phyloP scores from a whole-genome alignment of 2,888 invertebrate species.

The Tetramorium bicarinatum region DNA sequence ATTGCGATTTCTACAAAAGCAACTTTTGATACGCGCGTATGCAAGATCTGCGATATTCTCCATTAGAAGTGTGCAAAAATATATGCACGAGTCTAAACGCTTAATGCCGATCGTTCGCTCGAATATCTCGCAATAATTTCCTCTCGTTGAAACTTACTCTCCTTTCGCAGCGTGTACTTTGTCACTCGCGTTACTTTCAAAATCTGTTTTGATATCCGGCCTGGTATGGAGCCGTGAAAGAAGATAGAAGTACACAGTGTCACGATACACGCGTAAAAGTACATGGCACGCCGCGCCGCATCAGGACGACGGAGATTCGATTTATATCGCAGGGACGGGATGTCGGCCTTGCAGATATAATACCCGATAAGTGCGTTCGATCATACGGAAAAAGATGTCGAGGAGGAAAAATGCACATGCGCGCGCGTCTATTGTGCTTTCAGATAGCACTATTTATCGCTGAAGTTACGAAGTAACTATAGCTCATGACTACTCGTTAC shows the following conservation, averaged over 20 bases:
- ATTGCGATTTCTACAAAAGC: not conserved
- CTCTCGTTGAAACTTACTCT: not conserved
- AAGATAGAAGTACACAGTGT: not conserved
- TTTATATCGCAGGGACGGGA: slow-evolving; percentile 34
- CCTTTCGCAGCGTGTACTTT: not conserved
- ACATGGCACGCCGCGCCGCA: not conserved
- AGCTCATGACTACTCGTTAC: not conserved
- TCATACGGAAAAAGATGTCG: slow-evolving; percentile 35
- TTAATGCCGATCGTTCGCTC: not conserved
- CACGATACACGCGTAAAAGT: not conserved
- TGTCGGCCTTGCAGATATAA: slow-evolving; percentile 30
- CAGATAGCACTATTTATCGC: not conserved
- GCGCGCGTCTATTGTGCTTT: slow-evolving; percentile 15
- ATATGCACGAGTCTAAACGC: not conserved
- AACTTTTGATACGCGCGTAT: not conserved
- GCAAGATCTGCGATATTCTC: not conserved
- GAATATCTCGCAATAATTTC: not conserved
- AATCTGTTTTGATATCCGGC: slow-evolving; percentile 2
- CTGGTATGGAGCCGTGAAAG: not conserved
- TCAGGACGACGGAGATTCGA: slow-evolving; percentile 17
- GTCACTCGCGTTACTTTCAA: not conserved
- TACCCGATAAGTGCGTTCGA: slow-evolving; percentile 48
- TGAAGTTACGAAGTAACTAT: slow-evolving; percentile 14
- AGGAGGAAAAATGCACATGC: slow-evolving; percentile 23
- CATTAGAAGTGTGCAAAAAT: not conserved